phyloP scores from a whole-genome alignment of 2,113 vertebrate species.

The Odontesthes bonariensis region DNA sequence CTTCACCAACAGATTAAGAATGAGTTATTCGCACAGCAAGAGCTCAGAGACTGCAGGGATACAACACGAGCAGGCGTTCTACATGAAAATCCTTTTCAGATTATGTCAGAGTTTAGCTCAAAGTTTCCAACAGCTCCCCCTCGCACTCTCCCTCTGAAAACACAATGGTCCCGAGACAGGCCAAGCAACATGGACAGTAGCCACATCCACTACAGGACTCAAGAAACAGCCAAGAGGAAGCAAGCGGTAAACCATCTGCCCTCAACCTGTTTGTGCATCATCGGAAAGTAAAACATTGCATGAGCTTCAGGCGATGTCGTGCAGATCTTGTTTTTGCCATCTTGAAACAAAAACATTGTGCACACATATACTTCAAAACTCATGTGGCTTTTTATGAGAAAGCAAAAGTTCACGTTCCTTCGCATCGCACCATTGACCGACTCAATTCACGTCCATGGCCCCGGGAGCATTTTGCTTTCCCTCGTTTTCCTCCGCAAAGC shows the following conservation, averaged over 20 bases:
- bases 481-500: constrained; percentile 68
- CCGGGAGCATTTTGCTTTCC: constrained; percentile 67
- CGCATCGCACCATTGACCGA: constrained; percentile 74
- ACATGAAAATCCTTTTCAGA: constrained; percentile 40
- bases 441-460: constrained; percentile 62
- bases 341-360: constrained; percentile 57
- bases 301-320: constrained; percentile 77
- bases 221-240: constrained; percentile 82
- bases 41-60: constrained; percentile 48
- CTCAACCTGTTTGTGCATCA: constrained; percentile 75
- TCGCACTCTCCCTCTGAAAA: constrained; percentile 77
- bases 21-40: constrained; percentile 42
- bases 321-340: constrained; percentile 79
- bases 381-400: constrained; percentile 77
- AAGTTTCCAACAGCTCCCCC: constrained; percentile 72
- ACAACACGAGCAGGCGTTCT: constrained; percentile 20
- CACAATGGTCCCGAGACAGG: constrained; percentile 79
- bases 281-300: constrained; percentile 82
- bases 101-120: constrained; percentile 48
- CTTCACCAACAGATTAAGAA: constrained; percentile 30
- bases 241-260: constrained; percentile 82
- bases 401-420: constrained; percentile 69
- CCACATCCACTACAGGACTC: constrained; percentile 78
- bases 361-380: constrained; percentile 65
- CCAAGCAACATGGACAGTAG: constrained; percentile 75